A percentile compares a stretch with the other conserved stretches of the same genome.
These are phyloP conservation scores for Intellagama lesueurii DNA, from an alignment of 2,797 vertebrate genomes.

Conservation along the genomic window DNA sequence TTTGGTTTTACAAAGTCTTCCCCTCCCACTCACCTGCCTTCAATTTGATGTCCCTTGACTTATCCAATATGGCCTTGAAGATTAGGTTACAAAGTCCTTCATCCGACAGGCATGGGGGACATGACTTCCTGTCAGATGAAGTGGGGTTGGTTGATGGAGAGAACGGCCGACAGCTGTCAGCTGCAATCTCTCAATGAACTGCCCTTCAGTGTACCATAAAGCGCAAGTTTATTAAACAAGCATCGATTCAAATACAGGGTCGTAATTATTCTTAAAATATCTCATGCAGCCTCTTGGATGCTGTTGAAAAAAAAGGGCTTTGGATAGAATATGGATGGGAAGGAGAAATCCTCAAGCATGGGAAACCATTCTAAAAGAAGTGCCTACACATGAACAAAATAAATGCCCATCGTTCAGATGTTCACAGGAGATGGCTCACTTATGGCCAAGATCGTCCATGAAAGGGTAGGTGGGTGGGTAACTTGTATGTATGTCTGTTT, in stretches of 20 bases:
- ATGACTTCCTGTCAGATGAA: slow-evolving; percentile 6
- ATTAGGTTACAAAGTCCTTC: slow-evolving; percentile 2
- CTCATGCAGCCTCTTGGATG: neutral
- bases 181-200: slow-evolving; percentile 19
- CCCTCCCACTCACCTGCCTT: neutral
- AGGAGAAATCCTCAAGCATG: neutral
- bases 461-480: too few species aligned
- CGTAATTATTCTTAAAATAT: slow-evolving; percentile 1
- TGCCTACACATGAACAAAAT: neutral
- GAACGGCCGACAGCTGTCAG: slow-evolving; percentile 26
- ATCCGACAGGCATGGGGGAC: slow-evolving; percentile 3
- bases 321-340: neutral
- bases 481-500: neutral
- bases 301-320: neutral
- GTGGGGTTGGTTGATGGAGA: neutral
- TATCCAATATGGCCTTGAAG: slow-evolving; percentile 14
- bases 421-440: too few species aligned
- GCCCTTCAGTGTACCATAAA: slow-evolving; percentile 8
- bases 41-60: neutral
- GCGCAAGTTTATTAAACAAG: slow-evolving; percentile 21
- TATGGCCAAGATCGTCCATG: too few species aligned
- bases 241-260: neutral
- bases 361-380: neutral
- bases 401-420: too few species aligned
- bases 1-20: neutral